These are phyloP conservation scores for Caloenas nicobarica DNA, from an alignment of 2,113 vertebrate genomes.

Conservation along the genomic window DNA sequence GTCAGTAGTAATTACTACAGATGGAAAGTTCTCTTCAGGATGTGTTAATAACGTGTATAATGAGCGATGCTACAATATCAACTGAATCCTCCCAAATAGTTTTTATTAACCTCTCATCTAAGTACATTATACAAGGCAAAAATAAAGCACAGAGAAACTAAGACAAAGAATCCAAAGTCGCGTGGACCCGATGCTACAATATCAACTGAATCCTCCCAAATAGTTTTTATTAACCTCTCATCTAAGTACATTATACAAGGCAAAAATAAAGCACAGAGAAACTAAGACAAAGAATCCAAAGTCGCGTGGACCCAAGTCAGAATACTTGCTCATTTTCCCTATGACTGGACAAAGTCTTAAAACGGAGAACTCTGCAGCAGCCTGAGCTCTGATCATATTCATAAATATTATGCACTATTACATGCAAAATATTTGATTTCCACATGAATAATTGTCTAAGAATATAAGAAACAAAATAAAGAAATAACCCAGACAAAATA, in stretches of 20 bases:
- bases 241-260: background rate
- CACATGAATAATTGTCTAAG: background rate
- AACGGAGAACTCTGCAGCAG: background rate
- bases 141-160: background rate
- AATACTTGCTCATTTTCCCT: background rate
- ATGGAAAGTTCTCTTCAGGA: background rate
- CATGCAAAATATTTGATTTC: background rate
- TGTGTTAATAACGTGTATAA: background rate
- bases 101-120: background rate
- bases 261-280: background rate
- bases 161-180: background rate
- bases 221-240: background rate
- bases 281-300: background rate
- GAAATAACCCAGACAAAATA: background rate
- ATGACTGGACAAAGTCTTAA: background rate
- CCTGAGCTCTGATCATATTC: background rate
- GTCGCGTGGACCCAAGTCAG: background rate
- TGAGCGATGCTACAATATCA: background rate
- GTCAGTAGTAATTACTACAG: background rate
- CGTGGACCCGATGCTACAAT: background rate
- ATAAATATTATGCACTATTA: background rate
- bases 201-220: background rate
- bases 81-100: background rate
- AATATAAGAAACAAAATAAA: background rate
- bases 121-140: background rate